Base-by-base conservation (phyloP, 2,113 vertebrate species). In the Zosterops japonicus region DNA sequence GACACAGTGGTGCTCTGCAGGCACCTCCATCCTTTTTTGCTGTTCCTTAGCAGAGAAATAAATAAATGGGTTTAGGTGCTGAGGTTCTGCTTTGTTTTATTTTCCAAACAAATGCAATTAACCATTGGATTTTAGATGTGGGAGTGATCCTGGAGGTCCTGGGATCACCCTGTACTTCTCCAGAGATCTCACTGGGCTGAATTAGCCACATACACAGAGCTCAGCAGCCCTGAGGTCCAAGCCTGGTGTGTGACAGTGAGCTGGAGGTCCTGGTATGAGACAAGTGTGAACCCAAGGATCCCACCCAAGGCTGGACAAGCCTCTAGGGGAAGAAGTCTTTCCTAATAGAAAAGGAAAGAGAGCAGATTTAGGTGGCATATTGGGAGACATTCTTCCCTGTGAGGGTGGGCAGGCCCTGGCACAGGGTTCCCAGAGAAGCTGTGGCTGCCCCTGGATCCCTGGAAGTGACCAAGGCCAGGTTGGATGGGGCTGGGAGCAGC, bases 401-500 rank as follows among this genome's bases (percentile, higher is more conserved):
- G 42, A 50, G 5, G 31, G 50, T 19, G 27, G 1, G 0, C 0
- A 81, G 18, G 9, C 14, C 6, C 59, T 57, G 67, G 50, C 35
- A 64, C 7, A 72, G 42, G 19, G 0, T 64, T 21, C 31, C 50
- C 57, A 57, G 21, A 31, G 65, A 0, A 71, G 49, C 67, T 71
- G 85, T 31, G 56, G 41, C n/a, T 71, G 49, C 16, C 31, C 35
- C 41, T 60, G 24, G 24, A 79, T 35, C 65, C 35, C 65, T 88
- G 75, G 11, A 0, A 63, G 24, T 41, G 49, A 1, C 24, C 64
- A 19, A 78, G 44, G 39, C 19, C 55, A 55, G 64, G n/a, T 0
- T 47, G 56, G 35, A 27, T 0, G 0, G 21, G 16, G 11, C 31
- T 72, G 2, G 31, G 76, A 64, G 35, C 11, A 22, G 0, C 42